These are phyloP conservation scores for Leuciscus waleckii DNA, from an alignment of 2,797 vertebrate genomes.

Conservation along the genomic window DNA sequence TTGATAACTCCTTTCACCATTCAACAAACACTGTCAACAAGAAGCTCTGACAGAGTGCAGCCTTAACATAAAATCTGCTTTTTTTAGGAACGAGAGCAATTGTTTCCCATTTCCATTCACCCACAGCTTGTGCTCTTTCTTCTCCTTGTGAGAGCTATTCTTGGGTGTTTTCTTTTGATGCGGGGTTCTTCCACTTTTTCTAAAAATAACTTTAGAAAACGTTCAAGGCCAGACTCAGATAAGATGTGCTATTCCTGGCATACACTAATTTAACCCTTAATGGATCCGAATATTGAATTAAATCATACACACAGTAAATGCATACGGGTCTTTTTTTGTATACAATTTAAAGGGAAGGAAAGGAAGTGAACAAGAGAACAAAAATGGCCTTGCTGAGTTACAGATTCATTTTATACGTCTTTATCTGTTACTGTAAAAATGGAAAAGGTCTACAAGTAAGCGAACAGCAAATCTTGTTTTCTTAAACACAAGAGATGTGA, in stretches of 20 bases:
- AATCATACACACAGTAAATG: too few species aligned
- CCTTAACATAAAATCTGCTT: conserved; percentile 14
- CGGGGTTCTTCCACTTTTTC: conserved; percentile 38
- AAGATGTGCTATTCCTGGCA: conserved; percentile 6
- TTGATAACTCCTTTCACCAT: background rate
- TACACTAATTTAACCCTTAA: background rate
- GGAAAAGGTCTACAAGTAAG: background rate
- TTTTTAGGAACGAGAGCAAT: conserved; percentile 40
- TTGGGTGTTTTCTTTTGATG: conserved; percentile 50
- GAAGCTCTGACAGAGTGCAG: conserved; percentile 8
- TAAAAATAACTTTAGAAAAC: conserved; percentile 35
- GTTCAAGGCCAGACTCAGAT: background rate
- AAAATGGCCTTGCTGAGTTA: background rate
- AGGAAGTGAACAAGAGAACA: conserved; percentile 16
- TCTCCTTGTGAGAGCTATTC: conserved; percentile 47
- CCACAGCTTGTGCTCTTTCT: conserved; percentile 24
- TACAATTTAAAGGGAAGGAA: background rate
- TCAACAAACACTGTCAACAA: conserved; percentile 35
- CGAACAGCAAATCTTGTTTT: too few species aligned
- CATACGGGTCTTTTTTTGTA: background rate
- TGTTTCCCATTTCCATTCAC: conserved; percentile 52
- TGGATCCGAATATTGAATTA: background rate
- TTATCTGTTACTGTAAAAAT: background rate
- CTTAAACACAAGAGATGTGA: too few species aligned
- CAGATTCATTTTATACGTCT: background rate